A percentile compares a stretch with the other conserved stretches of the same genome.
Conservation (phyloP, 2,113 vertebrate genomes). For the Camelus bactrianus region DNA sequence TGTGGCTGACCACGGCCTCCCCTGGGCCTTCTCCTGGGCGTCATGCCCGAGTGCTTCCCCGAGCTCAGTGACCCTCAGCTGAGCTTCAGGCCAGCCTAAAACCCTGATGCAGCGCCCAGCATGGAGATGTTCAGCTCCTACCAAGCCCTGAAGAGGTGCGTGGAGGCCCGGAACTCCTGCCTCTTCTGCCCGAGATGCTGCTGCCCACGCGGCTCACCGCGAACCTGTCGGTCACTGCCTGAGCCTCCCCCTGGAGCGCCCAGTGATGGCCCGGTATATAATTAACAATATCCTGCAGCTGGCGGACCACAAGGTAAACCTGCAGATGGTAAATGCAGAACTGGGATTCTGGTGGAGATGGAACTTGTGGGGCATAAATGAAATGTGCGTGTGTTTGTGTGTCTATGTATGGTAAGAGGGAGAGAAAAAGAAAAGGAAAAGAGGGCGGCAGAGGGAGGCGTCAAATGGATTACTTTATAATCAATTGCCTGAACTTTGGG, state of each 20-base stretch:
- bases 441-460: no score
- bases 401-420: not conserved
- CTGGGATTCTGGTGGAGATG: not conserved
- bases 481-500: not conserved
- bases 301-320: conserved; percentile 94
- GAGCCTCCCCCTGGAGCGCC: conserved; percentile 94
- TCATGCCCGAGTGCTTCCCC: conserved; percentile 92
- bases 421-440: not conserved
- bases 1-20: conserved; percentile 91
- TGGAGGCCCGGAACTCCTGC: conserved; percentile 93
- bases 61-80: conserved; percentile 94
- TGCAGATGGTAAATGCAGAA: conserved; percentile 92
- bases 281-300: conserved; percentile 92
- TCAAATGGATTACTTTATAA: not conserved
- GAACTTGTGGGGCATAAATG: not conserved
- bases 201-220: conserved; percentile 93
- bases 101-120: conserved; percentile 94
- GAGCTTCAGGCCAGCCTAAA: conserved; percentile 93
- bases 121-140: conserved; percentile 96
- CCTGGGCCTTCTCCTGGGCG: conserved; percentile 93
- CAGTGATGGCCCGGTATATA: conserved; percentile 95
- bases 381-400: not conserved
- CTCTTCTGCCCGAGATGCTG: conserved; percentile 93
- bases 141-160: conserved; percentile 93
- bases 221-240: conserved; percentile 92